Base-by-base conservation (phyloP, 2,113 vertebrate genomes). In the Pampusana beccarii region DNA sequence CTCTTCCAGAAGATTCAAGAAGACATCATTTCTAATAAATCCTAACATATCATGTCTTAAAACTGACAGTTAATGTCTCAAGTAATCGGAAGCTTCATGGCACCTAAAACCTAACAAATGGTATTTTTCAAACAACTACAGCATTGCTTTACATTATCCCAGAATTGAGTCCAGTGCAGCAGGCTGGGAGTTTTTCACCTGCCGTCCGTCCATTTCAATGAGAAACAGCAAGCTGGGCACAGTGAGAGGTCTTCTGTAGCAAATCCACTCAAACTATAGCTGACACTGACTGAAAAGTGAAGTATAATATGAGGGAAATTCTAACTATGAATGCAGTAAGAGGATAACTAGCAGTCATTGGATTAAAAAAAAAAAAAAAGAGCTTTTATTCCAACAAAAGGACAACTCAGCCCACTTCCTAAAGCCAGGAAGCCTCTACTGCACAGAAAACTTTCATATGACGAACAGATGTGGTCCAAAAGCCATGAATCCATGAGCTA, bases 1-100 rank as follows among this genome's bases (percentile, higher is more conserved):
- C 29, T 80, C 86, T 62, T 86, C 54, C 80, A 95, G 56, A 90
- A 64, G 17, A 86, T 80, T 78, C 46, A 64, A 33, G n/a, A 96
- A 72, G 71, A 82, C 33, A 33, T 56, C 17, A 67, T 87, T 90
- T 85, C 81, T 85, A 78, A 94, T 86, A 93, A 92, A 92, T 66
- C 25, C 80, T 91, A 92, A 86, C 24, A 53, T 0, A 1, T 31
- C 4, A 60, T 53, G 92, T 92, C 80, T 87, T 21, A 9, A 87
- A 48, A 9, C 2, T 17, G 13, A 4, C 70, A 85, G 54, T 62
- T 69, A 95, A 65, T 58, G 82, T 50, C 33, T 67, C 21, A 66
- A 80, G 40, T 44, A 94, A 72, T 10, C 72, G 29, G 72, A 89
- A 81, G 34, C 46, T 93, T 86, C 66, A 60, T 0, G 0, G 79